A percentile compares a stretch with the other conserved stretches of the same genome.
Conservation (phyloP, 2,113 vertebrate species). For the Cyphomyrus plagiostoma region DNA sequence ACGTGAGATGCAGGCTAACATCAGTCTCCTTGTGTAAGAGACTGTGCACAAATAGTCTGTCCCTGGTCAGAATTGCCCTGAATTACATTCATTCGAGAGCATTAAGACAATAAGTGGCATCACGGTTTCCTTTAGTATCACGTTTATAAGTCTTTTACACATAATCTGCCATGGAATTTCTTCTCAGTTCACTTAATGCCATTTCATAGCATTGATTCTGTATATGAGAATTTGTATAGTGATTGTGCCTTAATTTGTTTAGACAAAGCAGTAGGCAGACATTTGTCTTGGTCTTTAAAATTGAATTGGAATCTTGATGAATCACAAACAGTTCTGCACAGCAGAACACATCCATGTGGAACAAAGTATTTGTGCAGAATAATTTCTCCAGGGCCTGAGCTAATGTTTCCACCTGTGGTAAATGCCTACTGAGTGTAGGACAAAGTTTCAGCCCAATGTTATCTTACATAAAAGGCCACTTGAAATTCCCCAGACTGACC, state of each 20-base stretch:
- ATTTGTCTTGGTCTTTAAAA: not conserved
- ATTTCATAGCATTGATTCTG: not conserved
- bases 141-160: not conserved
- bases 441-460: not conserved
- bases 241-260: not conserved
- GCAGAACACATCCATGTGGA: not conserved
- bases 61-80: not conserved
- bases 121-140: not conserved
- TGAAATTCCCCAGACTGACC: constrained; percentile 10
- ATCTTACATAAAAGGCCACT: not conserved
- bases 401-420: not conserved
- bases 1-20: not conserved
- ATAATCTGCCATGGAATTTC: not conserved
- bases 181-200: not conserved
- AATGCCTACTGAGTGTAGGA: not conserved
- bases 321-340: not conserved
- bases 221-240: not conserved
- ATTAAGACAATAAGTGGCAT: not conserved
- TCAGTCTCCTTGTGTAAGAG: not conserved
- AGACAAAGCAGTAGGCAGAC: not conserved
- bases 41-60: not conserved
- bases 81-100: not conserved
- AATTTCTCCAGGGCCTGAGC: not conserved
- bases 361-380: not conserved
- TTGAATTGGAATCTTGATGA: not conserved